Evolutionary conservation across 2,113 vertebrate species (phyloP).

Genomic region (Daphoenositta chrysoptera): DNA sequence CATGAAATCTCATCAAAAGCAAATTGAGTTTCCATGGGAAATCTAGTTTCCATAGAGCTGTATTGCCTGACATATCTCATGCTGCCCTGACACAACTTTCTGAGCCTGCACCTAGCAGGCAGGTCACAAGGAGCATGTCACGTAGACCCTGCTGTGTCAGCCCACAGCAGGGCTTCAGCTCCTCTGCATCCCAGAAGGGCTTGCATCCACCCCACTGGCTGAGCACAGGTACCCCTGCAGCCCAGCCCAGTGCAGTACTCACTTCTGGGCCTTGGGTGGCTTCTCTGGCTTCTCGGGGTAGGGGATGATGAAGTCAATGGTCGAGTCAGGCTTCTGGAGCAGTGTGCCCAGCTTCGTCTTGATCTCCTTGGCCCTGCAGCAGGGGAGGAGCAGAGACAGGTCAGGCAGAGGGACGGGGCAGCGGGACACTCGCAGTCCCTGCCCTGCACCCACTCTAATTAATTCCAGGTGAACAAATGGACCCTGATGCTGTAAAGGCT

Average conservation of each 20-base stretch:
- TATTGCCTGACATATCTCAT: neutral
- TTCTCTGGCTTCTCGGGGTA: slow-evolving; percentile 89
- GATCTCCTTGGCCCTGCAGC: slow-evolving; percentile 92
- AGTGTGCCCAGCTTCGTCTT: slow-evolving; percentile 92
- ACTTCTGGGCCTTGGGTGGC: slow-evolving; percentile 87
- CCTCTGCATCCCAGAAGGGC: neutral
- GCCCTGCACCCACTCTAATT: neutral
- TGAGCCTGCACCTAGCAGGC: fast-evolving
- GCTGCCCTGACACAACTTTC: neutral
- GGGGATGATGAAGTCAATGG: slow-evolving; percentile 87
- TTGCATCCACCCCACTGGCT: fast-evolving
- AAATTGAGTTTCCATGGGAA: slow-evolving; percentile 28
- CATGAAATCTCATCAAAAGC: neutral
- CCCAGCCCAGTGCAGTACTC: slow-evolving; percentile 13
- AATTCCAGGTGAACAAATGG: neutral
- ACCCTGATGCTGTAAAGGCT: neutral
- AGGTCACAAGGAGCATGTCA: fast-evolving
- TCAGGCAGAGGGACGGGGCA: neutral
- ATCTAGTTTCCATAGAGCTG: neutral
- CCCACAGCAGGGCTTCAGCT: neutral
- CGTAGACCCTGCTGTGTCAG: fast-evolving
- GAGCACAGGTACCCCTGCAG: fast-evolving
- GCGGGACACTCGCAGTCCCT: neutral
- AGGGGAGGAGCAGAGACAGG: neutral
- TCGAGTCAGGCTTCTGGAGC: slow-evolving; percentile 91